Evolutionary conservation across 2,797 vertebrate genomes (phyloP).

Genomic region (Propithecus deckenii): DNA sequence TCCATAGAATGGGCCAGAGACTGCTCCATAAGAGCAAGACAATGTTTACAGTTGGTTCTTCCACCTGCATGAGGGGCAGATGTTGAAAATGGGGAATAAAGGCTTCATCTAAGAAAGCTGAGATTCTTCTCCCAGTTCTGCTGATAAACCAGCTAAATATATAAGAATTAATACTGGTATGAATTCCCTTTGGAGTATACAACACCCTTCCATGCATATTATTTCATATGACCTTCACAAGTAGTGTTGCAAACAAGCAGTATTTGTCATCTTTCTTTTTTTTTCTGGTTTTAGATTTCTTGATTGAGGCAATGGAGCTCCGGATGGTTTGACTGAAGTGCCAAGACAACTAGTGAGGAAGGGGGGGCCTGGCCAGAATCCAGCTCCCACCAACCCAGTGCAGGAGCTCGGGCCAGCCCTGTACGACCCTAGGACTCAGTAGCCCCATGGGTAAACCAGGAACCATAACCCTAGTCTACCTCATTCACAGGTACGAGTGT

Average conservation of each 20-base stretch:
- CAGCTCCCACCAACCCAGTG: background rate
- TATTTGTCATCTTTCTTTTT: background rate
- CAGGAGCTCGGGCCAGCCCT: background rate
- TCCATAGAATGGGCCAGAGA: background rate
- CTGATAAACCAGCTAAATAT: background rate
- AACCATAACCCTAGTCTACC: background rate
- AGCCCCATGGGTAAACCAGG: background rate
- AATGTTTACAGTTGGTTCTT: background rate
- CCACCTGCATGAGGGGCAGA: background rate
- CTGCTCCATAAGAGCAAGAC: background rate
- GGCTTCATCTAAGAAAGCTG: background rate
- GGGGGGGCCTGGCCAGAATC: background rate
- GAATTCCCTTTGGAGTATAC: background rate
- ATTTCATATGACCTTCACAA: background rate
- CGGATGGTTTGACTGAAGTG: background rate
- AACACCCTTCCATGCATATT: background rate
- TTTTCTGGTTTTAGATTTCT: background rate
- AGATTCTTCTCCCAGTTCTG: background rate
- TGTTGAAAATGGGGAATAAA: background rate
- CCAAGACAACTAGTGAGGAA: background rate
- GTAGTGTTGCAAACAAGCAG: background rate
- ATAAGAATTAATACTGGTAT: background rate
- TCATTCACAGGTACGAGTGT: background rate
- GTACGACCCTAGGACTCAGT: background rate
- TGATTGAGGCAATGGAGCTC: background rate